Evolutionary conservation across 2,113 vertebrate species (phyloP).

Genomic region (Garra rufa): DNA sequence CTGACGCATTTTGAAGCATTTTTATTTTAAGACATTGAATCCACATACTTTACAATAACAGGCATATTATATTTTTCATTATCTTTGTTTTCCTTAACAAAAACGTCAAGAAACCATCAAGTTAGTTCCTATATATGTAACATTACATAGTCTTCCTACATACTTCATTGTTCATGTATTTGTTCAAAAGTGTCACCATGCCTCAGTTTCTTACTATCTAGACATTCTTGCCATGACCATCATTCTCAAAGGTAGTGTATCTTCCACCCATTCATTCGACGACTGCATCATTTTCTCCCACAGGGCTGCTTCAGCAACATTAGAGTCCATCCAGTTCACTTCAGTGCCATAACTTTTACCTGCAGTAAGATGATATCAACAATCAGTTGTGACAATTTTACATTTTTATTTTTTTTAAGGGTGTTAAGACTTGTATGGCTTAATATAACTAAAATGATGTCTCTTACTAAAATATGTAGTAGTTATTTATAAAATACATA

Average conservation of each 20-base stretch:
- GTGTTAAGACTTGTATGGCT: no score
- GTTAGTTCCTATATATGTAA: background rate
- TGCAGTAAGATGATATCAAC: constrained; percentile 63
- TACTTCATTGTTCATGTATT: background rate
- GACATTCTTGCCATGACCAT: constrained; percentile 81
- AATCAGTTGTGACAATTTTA: background rate
- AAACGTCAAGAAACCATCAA: background rate
- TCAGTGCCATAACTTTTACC: constrained; percentile 87
- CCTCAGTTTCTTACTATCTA: constrained; percentile 69
- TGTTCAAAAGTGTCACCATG: background rate
- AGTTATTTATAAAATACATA: no score
- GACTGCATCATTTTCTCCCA: constrained; percentile 89
- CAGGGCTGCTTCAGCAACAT: constrained; percentile 79
- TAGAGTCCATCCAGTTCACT: constrained; percentile 96
- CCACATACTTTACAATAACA: constrained; percentile 27
- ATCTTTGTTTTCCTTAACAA: background rate
- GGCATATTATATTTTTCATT: constrained; percentile 9
- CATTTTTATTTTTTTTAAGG: background rate
- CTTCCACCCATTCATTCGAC: constrained; percentile 88
- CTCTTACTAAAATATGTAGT: no score
- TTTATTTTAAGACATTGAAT: background rate
- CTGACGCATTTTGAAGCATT: background rate
- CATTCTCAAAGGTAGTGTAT: constrained; percentile 87
- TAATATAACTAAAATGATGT: no score
- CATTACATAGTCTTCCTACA: background rate